Base-by-base conservation (phyloP, 2,888 invertebrate genomes). In the Drosophila cracens region DNA sequence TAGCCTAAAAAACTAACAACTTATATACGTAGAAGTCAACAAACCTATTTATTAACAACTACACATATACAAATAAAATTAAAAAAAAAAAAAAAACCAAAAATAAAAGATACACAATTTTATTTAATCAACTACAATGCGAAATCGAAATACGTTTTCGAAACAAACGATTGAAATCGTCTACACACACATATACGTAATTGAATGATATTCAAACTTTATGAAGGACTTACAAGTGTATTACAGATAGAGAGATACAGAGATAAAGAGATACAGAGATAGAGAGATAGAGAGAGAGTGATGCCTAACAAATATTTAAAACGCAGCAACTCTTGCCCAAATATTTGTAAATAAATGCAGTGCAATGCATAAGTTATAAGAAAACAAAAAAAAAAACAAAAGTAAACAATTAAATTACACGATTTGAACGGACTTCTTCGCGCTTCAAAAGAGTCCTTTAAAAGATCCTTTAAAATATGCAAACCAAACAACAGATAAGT, bases 181-280 rank as follows among this genome's bases (percentile, higher is more conserved):
- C 51, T 63, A 51, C 56, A 65, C 34, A 64, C 76, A 60, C 70
- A 89, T 81, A 91, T 89, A 89, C 89, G 89, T 89, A 91, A 90
- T 71, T 79, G 89, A 91, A 89, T 84, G 72, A 90, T 88, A 89
- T 90, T 91, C 90, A 76, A 74, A 81, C 60, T 70, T 79, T 71
- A 68, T 72, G 58, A 72, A 73, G 65, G 73, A 76, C 77, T 75
- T 64, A 61, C 73, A 74, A 68, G 63, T 71, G 66, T 52, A 51
- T 59, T 58, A 59, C 69, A 60, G 46, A 48, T 46, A 46, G 43
- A 57, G 38, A 56, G 27, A 38, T 4, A 38, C 4, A 33, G 33
- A 33, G 33, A 29, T 29, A 29, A 1, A 29, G 29, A 29, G 29
- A 38, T 4, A 29, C 6, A 29, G 29, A 27, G 27, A 38, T 4